Conservation (phyloP, 2,888 invertebrate species). For the Gryllus longicercus region DNA sequence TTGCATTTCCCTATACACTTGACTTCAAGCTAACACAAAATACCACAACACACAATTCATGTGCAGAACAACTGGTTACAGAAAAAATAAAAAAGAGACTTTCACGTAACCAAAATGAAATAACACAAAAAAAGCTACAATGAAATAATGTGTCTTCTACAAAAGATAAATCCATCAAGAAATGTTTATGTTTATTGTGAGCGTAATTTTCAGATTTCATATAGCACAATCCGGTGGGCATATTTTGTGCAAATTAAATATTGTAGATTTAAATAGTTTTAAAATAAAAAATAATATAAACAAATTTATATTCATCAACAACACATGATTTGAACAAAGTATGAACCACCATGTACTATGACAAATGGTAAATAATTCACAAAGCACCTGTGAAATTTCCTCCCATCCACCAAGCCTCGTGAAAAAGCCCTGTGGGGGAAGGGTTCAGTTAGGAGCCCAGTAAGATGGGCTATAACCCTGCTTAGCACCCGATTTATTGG, state of each 20-base stretch:
- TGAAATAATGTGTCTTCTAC: slow-evolving; percentile 33
- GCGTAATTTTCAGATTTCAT: slow-evolving; percentile 26
- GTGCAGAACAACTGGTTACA: slow-evolving; percentile 33
- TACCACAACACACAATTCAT: slow-evolving; percentile 34
- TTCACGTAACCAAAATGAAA: slow-evolving; percentile 29
- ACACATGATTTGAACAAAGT: slow-evolving; percentile 34
- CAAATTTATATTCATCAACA: slow-evolving; percentile 32
- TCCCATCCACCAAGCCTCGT: slow-evolving; percentile 29
- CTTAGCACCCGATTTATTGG: slow-evolving; percentile 55
- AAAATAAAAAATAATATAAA: slow-evolving; percentile 31
- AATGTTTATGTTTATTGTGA: slow-evolving; percentile 34
- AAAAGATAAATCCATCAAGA: slow-evolving; percentile 36
- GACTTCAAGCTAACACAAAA: slow-evolving; percentile 37
- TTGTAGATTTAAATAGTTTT: slow-evolving; percentile 34
- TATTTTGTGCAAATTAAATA: slow-evolving; percentile 35
- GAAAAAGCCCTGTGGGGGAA: slow-evolving; percentile 4
- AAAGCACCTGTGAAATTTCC: slow-evolving; percentile 33
- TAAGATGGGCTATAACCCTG: slow-evolving; percentile 55
- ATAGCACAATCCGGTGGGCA: slow-evolving; percentile 32
- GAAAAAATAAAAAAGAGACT: slow-evolving; percentile 23
- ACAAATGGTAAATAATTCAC: slow-evolving; percentile 31
- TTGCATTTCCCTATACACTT: slow-evolving; percentile 34
- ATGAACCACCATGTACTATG: slow-evolving; percentile 32
- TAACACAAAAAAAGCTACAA: slow-evolving; percentile 34
- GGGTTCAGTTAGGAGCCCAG: slow-evolving; percentile 44